Evolutionary conservation across 2,113 vertebrate species (phyloP), one percentile per base, ranked within the genome.

Genomic region (Tychaedon coryphoeus): DNA sequence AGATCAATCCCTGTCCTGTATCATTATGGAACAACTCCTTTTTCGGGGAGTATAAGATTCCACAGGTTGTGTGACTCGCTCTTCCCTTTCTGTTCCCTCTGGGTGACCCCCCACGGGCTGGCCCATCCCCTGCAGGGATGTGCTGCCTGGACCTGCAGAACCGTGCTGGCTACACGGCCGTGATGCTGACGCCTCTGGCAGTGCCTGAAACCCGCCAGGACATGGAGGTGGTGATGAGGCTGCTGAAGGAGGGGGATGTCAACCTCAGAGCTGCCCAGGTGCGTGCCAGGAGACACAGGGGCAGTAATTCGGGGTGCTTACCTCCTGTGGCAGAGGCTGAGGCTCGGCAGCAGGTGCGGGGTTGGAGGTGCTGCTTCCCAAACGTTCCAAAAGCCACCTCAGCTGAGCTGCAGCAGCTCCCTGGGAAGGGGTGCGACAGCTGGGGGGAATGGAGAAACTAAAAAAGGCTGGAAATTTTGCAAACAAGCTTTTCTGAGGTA

Each of bases 181-280:
- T 99, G 96, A 99, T 99, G 99, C 98, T 99, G 61, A 99, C 99
- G 24, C 98, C 99, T 1, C 96, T 99, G 96, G 99, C 99, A 0
- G 97, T 98, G 2, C 98, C 99, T 0, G 99, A 99, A 66, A 98
- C 97, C 0, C 93, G 96, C 0, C 99, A 99, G 93, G 99, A 99
- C 96, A 98, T 99, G 98, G 99, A 99, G 45, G 99, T 99, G 56
- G 99, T 98, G 22, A 98, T 98, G 95, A 98, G 98, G 91, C 98
- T 99, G 89, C 96, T 99, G 93, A 97, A 71, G 88, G 97, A 98
- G 84, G 99, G 99, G 40, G 98, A 99, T 19, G 98, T 99, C 95
- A 99, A 99, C 43, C 97, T 99, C 31, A 97, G 94, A 88, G 99
- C 99, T 6, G 98, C 98, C 95, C 99, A 99, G 99, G 99, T 99